Conservation (phyloP, 23 tunicate genomes). For the Trididemnum clinides region DNA sequence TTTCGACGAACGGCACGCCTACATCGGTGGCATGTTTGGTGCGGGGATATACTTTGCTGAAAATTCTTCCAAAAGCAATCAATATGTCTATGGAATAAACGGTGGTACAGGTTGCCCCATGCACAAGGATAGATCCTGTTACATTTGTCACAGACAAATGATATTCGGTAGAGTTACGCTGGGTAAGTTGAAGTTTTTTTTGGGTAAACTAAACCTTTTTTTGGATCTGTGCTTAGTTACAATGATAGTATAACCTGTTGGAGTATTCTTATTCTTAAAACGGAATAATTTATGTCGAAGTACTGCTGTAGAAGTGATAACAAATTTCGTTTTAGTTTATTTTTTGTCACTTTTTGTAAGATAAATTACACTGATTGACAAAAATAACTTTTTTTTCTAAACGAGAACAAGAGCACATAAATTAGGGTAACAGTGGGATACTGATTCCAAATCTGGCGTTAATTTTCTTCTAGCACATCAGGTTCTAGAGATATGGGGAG, state of each 20-base stretch:
- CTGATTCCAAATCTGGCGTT: too few relatives aligned
- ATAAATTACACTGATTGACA: too few relatives aligned
- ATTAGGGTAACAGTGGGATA: too few relatives aligned
- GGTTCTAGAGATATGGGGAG: too few relatives aligned
- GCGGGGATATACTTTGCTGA: slow-evolving; percentile 99
- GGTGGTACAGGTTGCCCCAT: slow-evolving; percentile 98
- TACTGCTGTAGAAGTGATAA: too few relatives aligned
- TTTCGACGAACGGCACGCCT: slow-evolving; percentile 98
- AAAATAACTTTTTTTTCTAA: too few relatives aligned
- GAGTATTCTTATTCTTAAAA: not conserved
- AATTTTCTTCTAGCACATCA: too few relatives aligned
- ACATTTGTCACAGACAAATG: slow-evolving; percentile 95
- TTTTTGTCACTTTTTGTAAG: too few relatives aligned
- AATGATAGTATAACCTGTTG: too few relatives aligned
- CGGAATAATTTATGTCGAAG: too few relatives aligned
- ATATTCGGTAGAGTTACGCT: slow-evolving; percentile 95
- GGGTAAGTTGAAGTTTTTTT: slow-evolving; percentile 38
- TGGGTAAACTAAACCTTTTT: not conserved
- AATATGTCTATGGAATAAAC: slow-evolving; percentile 97
- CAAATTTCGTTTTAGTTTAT: too few relatives aligned
- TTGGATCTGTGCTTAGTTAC: not conserved
- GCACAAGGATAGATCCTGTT: slow-evolving; percentile 95
- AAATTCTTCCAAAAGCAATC: slow-evolving; percentile 95
- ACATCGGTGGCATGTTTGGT: slow-evolving; percentile 99
- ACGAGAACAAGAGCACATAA: too few relatives aligned